Evolutionary conservation across 2,888 invertebrate species (phyloP).

Genomic region (Nipponacmea schrenckii): DNA sequence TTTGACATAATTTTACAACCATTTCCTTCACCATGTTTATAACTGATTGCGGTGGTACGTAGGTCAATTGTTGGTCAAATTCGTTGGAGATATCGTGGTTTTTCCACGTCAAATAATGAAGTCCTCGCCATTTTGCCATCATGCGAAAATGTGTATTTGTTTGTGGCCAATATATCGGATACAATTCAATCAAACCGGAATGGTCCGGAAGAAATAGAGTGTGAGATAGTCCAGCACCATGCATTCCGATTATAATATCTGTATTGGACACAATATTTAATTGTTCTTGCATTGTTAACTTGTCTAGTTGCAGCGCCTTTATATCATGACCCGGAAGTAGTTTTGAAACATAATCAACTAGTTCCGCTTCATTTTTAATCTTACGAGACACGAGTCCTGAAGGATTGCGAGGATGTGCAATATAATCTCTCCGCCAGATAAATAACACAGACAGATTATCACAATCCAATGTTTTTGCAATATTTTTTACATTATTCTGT

Average conservation of each 20-base stretch:
- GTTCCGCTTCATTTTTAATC: conserved; percentile 62
- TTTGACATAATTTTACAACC: conserved; percentile 20
- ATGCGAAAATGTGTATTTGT: conserved; percentile 57
- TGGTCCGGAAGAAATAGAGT: conserved; percentile 61
- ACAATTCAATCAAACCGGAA: conserved; percentile 60
- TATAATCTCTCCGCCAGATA: conserved; percentile 64
- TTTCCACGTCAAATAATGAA: conserved; percentile 60
- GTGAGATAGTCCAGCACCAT: conserved; percentile 65
- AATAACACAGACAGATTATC: conserved; percentile 51
- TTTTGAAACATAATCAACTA: conserved; percentile 44
- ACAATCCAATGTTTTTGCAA: conserved; percentile 45
- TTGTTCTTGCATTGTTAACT: conserved; percentile 54
- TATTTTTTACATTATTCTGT: conserved; percentile 32
- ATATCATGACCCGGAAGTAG: conserved; percentile 43
- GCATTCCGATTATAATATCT: conserved; percentile 66
- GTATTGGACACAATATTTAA: conserved; percentile 50
- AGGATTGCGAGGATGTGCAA: conserved; percentile 66
- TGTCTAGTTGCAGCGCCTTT: conserved; percentile 57
- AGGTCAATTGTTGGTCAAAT: conserved; percentile 38
- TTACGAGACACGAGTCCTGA: conserved; percentile 59
- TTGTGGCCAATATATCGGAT: conserved; percentile 51
- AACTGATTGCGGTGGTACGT: conserved; percentile 44
- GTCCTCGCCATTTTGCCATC: conserved; percentile 60
- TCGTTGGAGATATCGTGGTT: conserved; percentile 54
- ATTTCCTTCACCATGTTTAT: conserved; percentile 23